Evolutionary conservation across 1,140 invertebrate species (phyloP).

Genomic region (Diploscapter pachys): DNA sequence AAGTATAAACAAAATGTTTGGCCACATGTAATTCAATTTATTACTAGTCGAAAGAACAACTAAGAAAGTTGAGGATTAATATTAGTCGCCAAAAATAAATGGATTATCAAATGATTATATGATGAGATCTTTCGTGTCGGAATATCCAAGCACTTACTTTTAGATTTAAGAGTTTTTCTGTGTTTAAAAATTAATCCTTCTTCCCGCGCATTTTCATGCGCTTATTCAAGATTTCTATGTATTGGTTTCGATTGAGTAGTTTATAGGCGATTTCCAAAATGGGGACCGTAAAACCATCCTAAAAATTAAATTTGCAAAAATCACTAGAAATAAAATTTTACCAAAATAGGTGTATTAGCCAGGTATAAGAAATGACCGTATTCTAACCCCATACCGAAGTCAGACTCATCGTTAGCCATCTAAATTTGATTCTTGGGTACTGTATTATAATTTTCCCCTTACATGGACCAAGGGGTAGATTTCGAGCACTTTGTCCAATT

Average conservation of each 20-base stretch:
- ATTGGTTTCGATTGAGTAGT: constrained; percentile 7
- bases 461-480: neutral
- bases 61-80: too few species aligned
- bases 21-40: too few species aligned
- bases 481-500: constrained; percentile 10
- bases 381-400: constrained; percentile 28
- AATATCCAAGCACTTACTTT: too few species aligned
- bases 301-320: neutral
- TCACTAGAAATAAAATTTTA: too few species aligned
- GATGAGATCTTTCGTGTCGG: too few species aligned
- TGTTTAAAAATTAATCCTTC: too few species aligned
- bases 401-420: constrained; percentile 19
- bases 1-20: too few species aligned
- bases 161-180: too few species aligned
- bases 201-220: too few species aligned
- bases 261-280: constrained; percentile 3
- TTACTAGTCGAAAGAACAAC: too few species aligned
- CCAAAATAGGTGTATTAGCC: constrained; percentile 3
- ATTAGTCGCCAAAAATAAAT: too few species aligned
- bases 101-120: too few species aligned
- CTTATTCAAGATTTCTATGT: neutral
- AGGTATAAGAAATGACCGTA: constrained; percentile 11
- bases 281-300: constrained; percentile 1
- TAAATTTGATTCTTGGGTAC: constrained; percentile 8
- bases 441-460: neutral